Percentiles rank a stretch among this genome's conserved stretches.
These are phyloP conservation scores for Eupeodes luniger DNA, from an alignment of 2,888 invertebrate genomes.

Conservation along the genomic window DNA sequence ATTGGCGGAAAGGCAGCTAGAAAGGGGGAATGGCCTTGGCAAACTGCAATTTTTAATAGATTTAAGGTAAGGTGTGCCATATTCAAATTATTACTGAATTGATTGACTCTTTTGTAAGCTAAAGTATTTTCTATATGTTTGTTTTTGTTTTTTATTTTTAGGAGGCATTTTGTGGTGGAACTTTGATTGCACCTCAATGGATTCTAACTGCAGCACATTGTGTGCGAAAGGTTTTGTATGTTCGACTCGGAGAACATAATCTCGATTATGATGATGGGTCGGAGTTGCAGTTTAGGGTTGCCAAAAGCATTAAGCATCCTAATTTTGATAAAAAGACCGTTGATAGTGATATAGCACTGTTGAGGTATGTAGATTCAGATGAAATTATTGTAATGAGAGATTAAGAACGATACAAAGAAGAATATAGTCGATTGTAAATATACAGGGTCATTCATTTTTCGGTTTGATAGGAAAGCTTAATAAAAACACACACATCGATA, in stretches of 20 bases:
- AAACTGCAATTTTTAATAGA: constrained; percentile 94
- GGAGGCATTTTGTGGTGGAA: constrained; percentile 96
- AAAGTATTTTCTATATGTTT: background rate
- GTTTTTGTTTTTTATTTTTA: constrained; percentile 80
- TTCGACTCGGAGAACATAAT: constrained; percentile 94
- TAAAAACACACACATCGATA: no score
- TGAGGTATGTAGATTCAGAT: constrained; percentile 85
- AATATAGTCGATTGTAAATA: background rate
- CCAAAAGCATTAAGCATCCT: constrained; percentile 92
- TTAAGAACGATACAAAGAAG: no score
- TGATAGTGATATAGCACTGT: constrained; percentile 95
- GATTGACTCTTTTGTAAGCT: no score
- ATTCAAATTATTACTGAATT: constrained; percentile 15
- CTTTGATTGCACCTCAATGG: constrained; percentile 92
- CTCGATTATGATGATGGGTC: constrained; percentile 89
- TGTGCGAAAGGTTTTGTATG: constrained; percentile 89
- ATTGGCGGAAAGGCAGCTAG: constrained; percentile 93
- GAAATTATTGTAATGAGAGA: constrained; percentile 29
- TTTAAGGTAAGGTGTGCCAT: constrained; percentile 86
- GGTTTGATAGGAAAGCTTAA: no score
- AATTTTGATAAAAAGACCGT: constrained; percentile 94
- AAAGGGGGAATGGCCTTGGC: constrained; percentile 97
- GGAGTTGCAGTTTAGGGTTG: constrained; percentile 91
- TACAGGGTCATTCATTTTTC: no score
- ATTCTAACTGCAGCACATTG: constrained; percentile 95